Evolutionary conservation across 1,140 invertebrate genomes (phyloP).

Genomic region (Stenopsyche tienmushanensis): DNA sequence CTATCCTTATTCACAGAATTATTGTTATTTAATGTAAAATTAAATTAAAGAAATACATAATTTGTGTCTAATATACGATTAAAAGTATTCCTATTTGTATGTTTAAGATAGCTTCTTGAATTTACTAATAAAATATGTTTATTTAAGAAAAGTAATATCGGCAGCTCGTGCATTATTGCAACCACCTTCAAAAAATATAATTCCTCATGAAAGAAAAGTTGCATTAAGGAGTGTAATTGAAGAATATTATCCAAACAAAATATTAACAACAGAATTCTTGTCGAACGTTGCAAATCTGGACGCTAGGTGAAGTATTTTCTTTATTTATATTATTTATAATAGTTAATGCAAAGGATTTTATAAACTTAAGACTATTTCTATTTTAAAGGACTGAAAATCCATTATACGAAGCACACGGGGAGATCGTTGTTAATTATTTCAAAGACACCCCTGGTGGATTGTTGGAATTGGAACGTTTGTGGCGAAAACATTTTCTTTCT

Average conservation of each 20-base stretch:
- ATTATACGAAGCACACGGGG: constrained; percentile 64
- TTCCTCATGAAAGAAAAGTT: constrained; percentile 58
- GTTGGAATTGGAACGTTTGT: constrained; percentile 68
- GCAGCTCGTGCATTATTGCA: constrained; percentile 66
- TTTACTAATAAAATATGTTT: constrained; percentile 21
- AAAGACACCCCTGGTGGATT: constrained; percentile 60
- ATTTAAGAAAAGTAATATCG: constrained; percentile 61
- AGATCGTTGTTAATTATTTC: constrained; percentile 68
- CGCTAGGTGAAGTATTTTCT: constrained; percentile 45
- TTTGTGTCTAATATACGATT: too few species aligned
- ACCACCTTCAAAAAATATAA: constrained; percentile 47
- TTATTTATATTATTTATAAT: background rate
- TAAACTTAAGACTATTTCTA: background rate
- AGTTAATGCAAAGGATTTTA: constrained; percentile 6
- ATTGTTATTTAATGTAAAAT: too few species aligned
- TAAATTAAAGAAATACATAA: too few species aligned
- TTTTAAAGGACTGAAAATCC: constrained; percentile 52
- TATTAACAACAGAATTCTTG: constrained; percentile 55
- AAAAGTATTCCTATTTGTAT: too few species aligned
- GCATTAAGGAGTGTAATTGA: constrained; percentile 56
- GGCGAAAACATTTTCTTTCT: constrained; percentile 76
- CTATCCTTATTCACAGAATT: too few species aligned
- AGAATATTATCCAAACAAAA: constrained; percentile 50
- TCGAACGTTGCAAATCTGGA: constrained; percentile 50
- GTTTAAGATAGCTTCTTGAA: constrained; percentile 9